Evolutionary conservation across 2,113 vertebrate genomes (phyloP).

Genomic region (Gallinago undulata): DNA sequence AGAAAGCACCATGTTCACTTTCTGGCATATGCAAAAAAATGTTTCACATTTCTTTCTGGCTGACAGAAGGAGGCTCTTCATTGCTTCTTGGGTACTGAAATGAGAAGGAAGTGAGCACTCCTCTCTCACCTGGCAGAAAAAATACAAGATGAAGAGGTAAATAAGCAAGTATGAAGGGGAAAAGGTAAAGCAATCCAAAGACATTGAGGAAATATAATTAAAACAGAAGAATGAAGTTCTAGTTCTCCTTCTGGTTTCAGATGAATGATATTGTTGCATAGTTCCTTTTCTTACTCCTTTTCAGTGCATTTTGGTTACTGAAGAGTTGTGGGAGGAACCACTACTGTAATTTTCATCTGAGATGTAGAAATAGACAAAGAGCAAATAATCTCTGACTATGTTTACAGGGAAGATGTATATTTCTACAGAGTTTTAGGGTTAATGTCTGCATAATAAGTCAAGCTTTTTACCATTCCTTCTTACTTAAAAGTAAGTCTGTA

Average conservation of each 20-base stretch:
- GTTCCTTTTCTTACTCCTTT: neutral
- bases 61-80: neutral
- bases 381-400: neutral
- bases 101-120: neutral
- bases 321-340: neutral
- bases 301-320: neutral
- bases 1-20: neutral
- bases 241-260: neutral
- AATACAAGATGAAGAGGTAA: neutral
- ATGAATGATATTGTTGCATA: neutral
- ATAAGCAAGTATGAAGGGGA: neutral
- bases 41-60: neutral
- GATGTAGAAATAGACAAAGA: neutral
- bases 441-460: neutral
- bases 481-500: neutral
- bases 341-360: neutral
- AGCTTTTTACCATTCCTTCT: neutral
- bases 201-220: neutral
- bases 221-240: neutral
- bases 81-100: neutral
- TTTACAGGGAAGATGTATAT: neutral
- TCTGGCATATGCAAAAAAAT: neutral
- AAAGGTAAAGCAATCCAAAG: neutral
- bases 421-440: neutral
- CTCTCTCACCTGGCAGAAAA: neutral